Evolutionary conservation across 2,888 invertebrate genomes (phyloP).

Genomic region (Microctonus aethiopoides): DNA sequence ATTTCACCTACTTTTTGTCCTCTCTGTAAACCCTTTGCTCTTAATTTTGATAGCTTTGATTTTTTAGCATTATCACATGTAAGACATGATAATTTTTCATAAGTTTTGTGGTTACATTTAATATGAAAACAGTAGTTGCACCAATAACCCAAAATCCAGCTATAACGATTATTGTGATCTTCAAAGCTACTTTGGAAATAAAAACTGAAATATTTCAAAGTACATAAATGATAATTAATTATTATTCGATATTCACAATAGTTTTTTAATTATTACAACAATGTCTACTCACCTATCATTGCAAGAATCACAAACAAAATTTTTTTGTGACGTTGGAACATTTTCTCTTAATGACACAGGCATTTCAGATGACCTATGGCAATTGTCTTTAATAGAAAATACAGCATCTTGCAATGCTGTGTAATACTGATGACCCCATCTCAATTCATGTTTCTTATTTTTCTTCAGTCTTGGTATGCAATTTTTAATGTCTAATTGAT

Average conservation of each 20-base stretch:
- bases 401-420: conserved; percentile 53
- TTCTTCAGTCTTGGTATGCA: conserved; percentile 50
- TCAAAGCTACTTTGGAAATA: conserved; percentile 56
- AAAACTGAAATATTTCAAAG: conserved; percentile 58
- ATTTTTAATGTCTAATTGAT: not conserved
- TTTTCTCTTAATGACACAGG: conserved; percentile 47
- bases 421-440: conserved; percentile 53
- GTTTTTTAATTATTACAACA: not conserved
- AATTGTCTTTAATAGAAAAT: conserved; percentile 47
- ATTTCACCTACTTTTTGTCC: conserved; percentile 50
- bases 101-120: conserved; percentile 49
- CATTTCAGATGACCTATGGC: conserved; percentile 52
- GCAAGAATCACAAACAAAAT: conserved; percentile 54
- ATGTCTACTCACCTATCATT: conserved; percentile 56
- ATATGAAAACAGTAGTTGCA: conserved; percentile 54
- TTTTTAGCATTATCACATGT: conserved; percentile 36
- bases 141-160: conserved; percentile 63
- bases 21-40: conserved; percentile 47
- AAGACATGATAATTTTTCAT: conserved; percentile 30
- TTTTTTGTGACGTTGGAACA: conserved; percentile 31
- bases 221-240: conserved; percentile 16
- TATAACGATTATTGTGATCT: conserved; percentile 56
- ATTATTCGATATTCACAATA: not conserved
- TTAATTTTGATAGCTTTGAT: conserved; percentile 50
- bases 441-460: conserved; percentile 48